Evolutionary conservation across 1,140 invertebrate species (phyloP), one percentile per base, ranked within the genome.

Genomic region (Tetranychus urticae): DNA sequence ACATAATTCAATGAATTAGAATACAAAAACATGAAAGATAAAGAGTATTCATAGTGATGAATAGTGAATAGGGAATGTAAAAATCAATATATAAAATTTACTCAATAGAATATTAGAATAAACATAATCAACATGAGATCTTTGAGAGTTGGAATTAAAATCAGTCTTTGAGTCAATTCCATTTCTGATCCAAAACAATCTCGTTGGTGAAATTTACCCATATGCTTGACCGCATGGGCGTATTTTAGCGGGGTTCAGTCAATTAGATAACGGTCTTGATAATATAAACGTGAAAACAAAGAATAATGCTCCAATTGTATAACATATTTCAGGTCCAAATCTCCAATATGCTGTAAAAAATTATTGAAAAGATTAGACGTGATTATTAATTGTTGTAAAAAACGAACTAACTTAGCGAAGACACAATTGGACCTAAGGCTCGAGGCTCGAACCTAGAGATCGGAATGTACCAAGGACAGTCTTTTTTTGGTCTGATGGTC

Each of bases 401-500:
- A 56, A 33, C 10, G 0, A 31, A 35, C 58, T 59, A 57, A 67
- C 65, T 52, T 45, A 66, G 42, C 1, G 86, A 87, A 50, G 86
- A 82, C n/a, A 89, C 68, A 56, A 96, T 73, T 7, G 92, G 92
- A 31, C 92, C 92, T 42, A 88, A 70, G n/a, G 88, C 88, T 66
- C 92, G 75, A 36, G 91, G 91, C 90, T 31, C 8, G 91, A 87
- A 23, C 92, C 92, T 23, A 97, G 74, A 1, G 91, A 96, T 65
- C 93, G 76, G 69, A 96, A 90, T 64, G 89, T 87, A 5, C 93
- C 93, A 66, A 94, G 81, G 61, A 92, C 83, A 8, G 83, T 82
- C 31, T 92, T 92, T 70, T 94, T 93, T 69, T 93, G 85, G 69
- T 84, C 80, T 59, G 78, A 78, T 33, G 82, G 67, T 34, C 88